These are phyloP conservation scores for Drosophila kohkoa DNA, from an alignment of 1,140 invertebrate genomes.

Conservation along the genomic window DNA sequence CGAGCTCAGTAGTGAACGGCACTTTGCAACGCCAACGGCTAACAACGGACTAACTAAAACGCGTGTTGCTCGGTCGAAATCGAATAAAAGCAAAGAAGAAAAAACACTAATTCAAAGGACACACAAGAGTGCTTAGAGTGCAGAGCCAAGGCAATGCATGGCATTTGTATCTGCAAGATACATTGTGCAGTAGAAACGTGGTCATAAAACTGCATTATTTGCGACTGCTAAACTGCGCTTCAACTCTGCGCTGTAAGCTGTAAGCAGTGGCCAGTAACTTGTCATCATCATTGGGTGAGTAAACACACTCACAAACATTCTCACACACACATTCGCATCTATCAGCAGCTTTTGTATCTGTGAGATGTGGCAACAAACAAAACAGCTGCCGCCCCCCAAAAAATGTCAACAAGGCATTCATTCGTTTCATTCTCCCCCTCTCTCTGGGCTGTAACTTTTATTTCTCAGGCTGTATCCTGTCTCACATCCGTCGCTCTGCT, in stretches of 20 bases:
- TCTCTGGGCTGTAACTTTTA: not conserved
- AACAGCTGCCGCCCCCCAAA: slow-evolving; percentile 2
- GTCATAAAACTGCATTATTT: slow-evolving; percentile 22
- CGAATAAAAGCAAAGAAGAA: slow-evolving; percentile 17
- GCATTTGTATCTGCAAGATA: slow-evolving; percentile 27
- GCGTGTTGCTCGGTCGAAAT: not conserved
- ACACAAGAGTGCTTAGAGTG: slow-evolving; percentile 4
- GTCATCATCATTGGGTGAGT: slow-evolving; percentile 45
- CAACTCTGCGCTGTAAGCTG: slow-evolving; percentile 1
- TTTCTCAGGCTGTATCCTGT: not conserved
- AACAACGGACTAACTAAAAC: not conserved
- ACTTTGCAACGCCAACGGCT: slow-evolving; percentile 72
- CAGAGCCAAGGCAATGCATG: slow-evolving; percentile 13
- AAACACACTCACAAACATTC: slow-evolving; percentile 5
- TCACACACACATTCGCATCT: slow-evolving; percentile 3
- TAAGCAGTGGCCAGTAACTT: slow-evolving; percentile 32
- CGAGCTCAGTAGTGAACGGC: slow-evolving; percentile 84
- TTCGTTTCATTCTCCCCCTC: not conserved
- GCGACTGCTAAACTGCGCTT: not conserved
- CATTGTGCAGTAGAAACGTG: slow-evolving; percentile 22
- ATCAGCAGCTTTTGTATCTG: slow-evolving; percentile 30
- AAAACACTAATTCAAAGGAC: slow-evolving; percentile 3
- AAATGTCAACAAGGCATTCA: slow-evolving; percentile 11
- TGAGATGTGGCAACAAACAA: slow-evolving; percentile 1
- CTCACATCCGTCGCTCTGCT: not conserved